A percentile compares a stretch with the other conserved stretches of the same genome.
These are phyloP conservation scores for Takifugu flavidus DNA, from an alignment of 2,113 vertebrate genomes.

Conservation along the genomic window DNA sequence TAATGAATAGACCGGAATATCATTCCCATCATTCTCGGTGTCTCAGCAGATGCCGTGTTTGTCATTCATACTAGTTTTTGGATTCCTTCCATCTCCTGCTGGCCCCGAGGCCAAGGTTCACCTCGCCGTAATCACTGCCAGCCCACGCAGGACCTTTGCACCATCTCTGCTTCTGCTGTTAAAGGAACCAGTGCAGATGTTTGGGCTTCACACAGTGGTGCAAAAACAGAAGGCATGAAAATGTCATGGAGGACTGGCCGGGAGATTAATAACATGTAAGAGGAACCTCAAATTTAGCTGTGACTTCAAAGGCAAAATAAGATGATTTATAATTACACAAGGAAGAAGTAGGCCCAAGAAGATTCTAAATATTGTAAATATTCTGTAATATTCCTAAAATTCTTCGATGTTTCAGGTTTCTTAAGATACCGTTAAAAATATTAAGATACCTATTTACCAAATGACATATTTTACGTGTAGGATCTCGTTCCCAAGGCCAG, in stretches of 20 bases:
- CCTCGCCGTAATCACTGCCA: constrained; percentile 46
- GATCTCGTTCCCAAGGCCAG: background rate
- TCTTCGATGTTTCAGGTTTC: too few species aligned
- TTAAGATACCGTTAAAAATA: too few species aligned
- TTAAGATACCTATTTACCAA: too few species aligned
- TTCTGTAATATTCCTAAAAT: too few species aligned
- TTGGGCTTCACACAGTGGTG: background rate
- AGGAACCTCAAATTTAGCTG: constrained; percentile 15
- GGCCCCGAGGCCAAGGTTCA: constrained; percentile 45
- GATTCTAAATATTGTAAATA: too few species aligned
- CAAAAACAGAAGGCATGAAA: constrained; percentile 9
- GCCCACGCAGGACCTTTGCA: constrained; percentile 53
- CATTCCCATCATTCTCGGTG: background rate
- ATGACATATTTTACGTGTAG: too few species aligned
- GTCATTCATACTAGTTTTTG: constrained; percentile 29
- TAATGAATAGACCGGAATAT: constrained; percentile 1
- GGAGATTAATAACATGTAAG: constrained; percentile 20
- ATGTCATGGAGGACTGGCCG: constrained; percentile 16
- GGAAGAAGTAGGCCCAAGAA: too few species aligned
- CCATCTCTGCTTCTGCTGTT: constrained; percentile 35
- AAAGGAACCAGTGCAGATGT: constrained; percentile 3
- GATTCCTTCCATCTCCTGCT: constrained; percentile 33
- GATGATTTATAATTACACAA: too few species aligned
- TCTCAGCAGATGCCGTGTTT: constrained; percentile 35
- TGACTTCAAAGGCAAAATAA: too few species aligned